Base-by-base conservation (phyloP, 1,140 invertebrate species). In the Zaprionus nigranus region DNA sequence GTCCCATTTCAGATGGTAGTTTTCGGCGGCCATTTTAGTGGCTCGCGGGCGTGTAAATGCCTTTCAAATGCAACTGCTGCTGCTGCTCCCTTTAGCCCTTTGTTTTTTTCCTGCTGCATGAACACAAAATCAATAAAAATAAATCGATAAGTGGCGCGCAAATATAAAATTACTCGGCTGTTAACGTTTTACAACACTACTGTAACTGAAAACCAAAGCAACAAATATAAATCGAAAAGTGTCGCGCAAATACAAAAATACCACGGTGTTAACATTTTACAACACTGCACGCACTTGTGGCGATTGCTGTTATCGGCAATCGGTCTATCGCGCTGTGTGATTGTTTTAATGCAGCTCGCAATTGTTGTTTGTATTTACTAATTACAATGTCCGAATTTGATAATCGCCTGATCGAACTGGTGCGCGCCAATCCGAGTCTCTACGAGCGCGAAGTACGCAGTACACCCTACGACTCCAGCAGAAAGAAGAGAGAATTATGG, bases 1-100 rank as follows among this genome's bases (percentile, higher is more conserved):
- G 91, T 97, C 96, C 97, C 97, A 97, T 94, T 97, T 97, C 17
- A 97, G 93, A 93, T 97, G 96, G 92, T 97, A 97, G 81, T 97
- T 97, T 91, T 97, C 96, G 77, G 95, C 92, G 69, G 91, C 85
- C 90, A 92, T 92, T 30, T 75, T 65, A 62, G 59, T 17, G 81
- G 69, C 66, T 57, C 59, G 46, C 26, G 15, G 62, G 73, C 79
- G 57, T 56, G 24, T 46, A 36, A 51, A 51, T 38, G 70, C 82
- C 82, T 75, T 43, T 60, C 9, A 20, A 56, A 76, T 43, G 58
- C 38, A 75, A 66, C 36, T 53, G 22, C 34, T 30, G 40, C 62
- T 54, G 40, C 62, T 38, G 20, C 57, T 60, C 11, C 22, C 69
- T 59, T 36, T 26, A 15, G 28, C 15, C 28, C 26, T 36, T 51